A percentile compares a stretch with the other conserved stretches of the same genome.
Evolutionary conservation across 37 sponge, comb jelly and placozoan genomes (phyloP).

Genomic region (Cliona cf. orientalis): DNA sequence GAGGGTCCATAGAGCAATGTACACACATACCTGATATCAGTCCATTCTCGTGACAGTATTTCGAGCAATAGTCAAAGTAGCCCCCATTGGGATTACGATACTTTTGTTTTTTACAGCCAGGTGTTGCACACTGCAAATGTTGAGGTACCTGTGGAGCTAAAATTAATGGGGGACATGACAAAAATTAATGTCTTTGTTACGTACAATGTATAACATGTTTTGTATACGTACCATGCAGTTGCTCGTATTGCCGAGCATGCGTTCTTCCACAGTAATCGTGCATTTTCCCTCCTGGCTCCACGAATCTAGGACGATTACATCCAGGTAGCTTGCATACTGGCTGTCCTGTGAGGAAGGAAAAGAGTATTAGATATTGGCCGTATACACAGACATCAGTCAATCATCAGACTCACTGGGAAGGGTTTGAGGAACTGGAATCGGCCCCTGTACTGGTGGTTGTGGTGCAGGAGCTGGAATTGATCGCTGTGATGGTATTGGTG

Average conservation of each 20-base stretch:
- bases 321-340: constrained; percentile 2
- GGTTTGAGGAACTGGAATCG: not conserved
- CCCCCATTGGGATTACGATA: not conserved
- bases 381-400: not conserved
- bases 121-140: constrained; percentile 25
- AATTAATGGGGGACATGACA: no score
- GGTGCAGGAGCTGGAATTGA: not conserved
- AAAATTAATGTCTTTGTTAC: no score
- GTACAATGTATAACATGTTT: no score
- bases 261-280: constrained; percentile 63
- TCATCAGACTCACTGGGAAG: not conserved
- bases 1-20: not conserved
- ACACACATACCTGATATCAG: not conserved
- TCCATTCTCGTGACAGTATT: constrained; percentile 13
- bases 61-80: constrained; percentile 48
- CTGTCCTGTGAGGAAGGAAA: constrained; percentile 7
- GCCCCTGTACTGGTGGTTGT: not conserved
- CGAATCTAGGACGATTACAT: not conserved
- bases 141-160: no score
- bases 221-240: no score
- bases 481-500: not conserved
- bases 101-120: constrained; percentile 14
- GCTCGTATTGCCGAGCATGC: constrained; percentile 39
- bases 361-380: not conserved
- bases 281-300: constrained; percentile 17